Evolutionary conservation across 2,113 vertebrate species (phyloP), one percentile per base, ranked within the genome.

Genomic region (Xenopus borealis): DNA sequence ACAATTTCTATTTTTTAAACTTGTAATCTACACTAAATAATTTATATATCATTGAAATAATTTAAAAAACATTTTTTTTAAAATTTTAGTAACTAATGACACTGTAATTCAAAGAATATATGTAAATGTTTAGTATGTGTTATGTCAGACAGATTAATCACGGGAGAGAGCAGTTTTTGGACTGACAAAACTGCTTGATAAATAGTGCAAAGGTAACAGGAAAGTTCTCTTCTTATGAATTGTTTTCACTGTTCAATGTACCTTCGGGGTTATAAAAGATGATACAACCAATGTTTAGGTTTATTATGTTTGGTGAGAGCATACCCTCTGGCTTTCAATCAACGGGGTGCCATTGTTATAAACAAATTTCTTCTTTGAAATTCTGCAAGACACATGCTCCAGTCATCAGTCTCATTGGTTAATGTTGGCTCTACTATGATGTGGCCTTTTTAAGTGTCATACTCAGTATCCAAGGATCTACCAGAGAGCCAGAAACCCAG

Each of bases 261-360:
- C 79, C 68, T 45, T 78, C 79, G 78, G 68, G 66, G 66, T 65
- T 79, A 64, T 72, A 80, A 82, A 74, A 61, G 55, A 65, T 7
- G 16, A 58, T 66, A 64, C 72, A 45, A 72, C 63, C 30, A 12
- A 66, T 73, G 0, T 33, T 2, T 16, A n/a, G 44, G 52, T 79
- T 77, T 8, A 44, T 75, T 80, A 80, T 62, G 67, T 69, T n/a
- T 61, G 78, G 74, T 71, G 79, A 40, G 33, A 40, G 33, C 3
- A 40, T 40, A 9, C 33, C 33, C 33, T 40, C 33, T 6, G 33
- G 33, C 33, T 40, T 40, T 40, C 33, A 40, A 40, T 40, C 33
- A 40, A 40, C 33, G 33, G 33, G 33, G 7, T 40, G 33, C 33
- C 33, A 40, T 40, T 40, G 33, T 40, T 40, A 7, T 40, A 40